These are phyloP conservation scores for Pyralis farinalis DNA, from an alignment of 2,888 invertebrate species.

Conservation along the genomic window DNA sequence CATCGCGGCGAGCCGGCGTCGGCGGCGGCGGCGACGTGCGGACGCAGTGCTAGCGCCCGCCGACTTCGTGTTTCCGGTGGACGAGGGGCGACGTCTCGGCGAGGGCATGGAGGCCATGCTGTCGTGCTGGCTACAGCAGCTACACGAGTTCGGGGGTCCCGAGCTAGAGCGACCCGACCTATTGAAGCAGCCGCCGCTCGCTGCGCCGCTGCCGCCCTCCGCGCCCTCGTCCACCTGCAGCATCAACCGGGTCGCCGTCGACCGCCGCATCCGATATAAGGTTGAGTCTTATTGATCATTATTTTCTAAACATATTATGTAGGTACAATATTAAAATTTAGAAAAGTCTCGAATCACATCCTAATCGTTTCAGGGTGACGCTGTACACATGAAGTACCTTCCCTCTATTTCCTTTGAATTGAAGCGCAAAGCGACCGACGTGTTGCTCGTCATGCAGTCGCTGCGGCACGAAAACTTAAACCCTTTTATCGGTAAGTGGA, in stretches of 20 bases:
- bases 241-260: constrained; percentile 71
- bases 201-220: constrained; percentile 51
- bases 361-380: constrained; percentile 89
- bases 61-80: constrained; percentile 46
- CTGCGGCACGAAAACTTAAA: constrained; percentile 95
- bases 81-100: constrained; percentile 56
- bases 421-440: constrained; percentile 89
- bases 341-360: too few relatives aligned
- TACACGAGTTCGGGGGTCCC: constrained; percentile 91
- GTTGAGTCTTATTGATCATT: constrained; percentile 79
- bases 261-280: constrained; percentile 91
- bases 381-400: constrained; percentile 93
- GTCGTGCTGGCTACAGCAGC: constrained; percentile 91
- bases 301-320: too few relatives aligned
- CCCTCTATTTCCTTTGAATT: constrained; percentile 85
- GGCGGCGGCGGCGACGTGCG: constrained; percentile 32
- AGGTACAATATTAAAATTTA: too few relatives aligned
- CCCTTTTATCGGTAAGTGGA: constrained; percentile 85
- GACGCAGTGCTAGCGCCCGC: constrained; percentile 35
- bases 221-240: constrained; percentile 77
- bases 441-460: constrained; percentile 89
- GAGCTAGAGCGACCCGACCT: constrained; percentile 93
- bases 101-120: constrained; percentile 93
- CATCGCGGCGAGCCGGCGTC: constrained; percentile 29
- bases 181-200: constrained; percentile 86